phyloP scores from a whole-genome alignment of 2,888 invertebrate genomes.

The Tupiocoris notatus region DNA sequence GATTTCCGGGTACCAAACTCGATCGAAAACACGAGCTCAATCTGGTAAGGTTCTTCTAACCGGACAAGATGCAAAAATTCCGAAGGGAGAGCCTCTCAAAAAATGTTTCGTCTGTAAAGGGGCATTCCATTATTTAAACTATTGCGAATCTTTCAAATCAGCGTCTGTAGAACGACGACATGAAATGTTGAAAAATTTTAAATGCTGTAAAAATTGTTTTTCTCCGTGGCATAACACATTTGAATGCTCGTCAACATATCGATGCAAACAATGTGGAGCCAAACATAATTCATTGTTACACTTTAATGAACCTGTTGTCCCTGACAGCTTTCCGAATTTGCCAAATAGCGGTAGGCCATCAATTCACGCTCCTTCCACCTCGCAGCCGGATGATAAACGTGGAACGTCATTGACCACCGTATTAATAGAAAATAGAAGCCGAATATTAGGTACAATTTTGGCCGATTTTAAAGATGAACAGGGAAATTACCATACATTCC shows the following conservation, averaged over 20 bases:
- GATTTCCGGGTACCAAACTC: no score
- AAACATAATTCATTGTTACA: background rate
- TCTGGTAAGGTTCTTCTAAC: background rate
- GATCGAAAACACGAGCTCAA: background rate
- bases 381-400: background rate
- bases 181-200: background rate
- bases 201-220: conserved; percentile 8
- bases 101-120: background rate
- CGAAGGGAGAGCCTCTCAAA: no score
- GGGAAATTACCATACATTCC: conserved; percentile 2
- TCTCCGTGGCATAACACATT: background rate
- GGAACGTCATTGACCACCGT: background rate
- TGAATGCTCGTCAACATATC: background rate
- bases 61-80: background rate
- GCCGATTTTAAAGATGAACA: conserved; percentile 17
- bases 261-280: background rate
- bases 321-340: no score
- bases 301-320: no score
- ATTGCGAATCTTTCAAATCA: background rate
- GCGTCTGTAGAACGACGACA: background rate
- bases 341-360: background rate
- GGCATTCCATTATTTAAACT: background rate
- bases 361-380: background rate
- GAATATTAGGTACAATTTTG: conserved; percentile 31
- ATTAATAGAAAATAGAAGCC: background rate